phyloP scores from a whole-genome alignment of 1,140 invertebrate genomes.

The Notospermus geniculatus region DNA sequence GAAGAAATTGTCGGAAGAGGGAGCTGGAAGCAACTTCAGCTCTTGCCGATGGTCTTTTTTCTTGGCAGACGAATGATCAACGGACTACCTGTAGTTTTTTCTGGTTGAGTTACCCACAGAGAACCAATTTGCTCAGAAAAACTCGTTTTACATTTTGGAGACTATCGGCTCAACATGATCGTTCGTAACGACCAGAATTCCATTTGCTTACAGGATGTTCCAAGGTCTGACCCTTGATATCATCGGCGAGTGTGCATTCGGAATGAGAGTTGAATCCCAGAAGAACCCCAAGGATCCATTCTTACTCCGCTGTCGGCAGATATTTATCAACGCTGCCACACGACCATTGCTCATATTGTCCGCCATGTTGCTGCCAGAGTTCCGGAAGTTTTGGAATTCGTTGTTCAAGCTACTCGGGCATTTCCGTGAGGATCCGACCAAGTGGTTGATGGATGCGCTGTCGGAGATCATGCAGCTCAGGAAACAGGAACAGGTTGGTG shows the following conservation, averaged over 20 bases:
- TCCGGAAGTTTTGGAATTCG: conserved; percentile 7
- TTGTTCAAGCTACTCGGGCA: conserved; percentile 4
- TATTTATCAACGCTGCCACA: conserved; percentile 5
- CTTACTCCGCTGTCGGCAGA: conserved; percentile 8
- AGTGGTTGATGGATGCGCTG: conserved; percentile 3
- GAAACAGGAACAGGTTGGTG: not conserved
- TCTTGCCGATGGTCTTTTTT: too few species aligned
- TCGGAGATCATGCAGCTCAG: not conserved
- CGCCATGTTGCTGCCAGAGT: conserved; percentile 2
- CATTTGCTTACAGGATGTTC: not conserved
- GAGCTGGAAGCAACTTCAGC: too few species aligned
- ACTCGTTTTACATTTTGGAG: too few species aligned
- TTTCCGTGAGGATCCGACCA: conserved; percentile 7
- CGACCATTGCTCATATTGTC: conserved; percentile 5
- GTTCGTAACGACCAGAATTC: too few species aligned
- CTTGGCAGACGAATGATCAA: too few species aligned
- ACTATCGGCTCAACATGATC: too few species aligned
- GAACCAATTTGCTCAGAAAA: too few species aligned
- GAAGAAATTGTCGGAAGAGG: not conserved
- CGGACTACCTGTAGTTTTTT: too few species aligned
- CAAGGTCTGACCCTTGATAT: conserved; percentile 59
- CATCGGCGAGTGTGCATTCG: conserved; percentile 58
- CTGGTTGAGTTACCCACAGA: too few species aligned
- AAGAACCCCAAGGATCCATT: conserved; percentile 54
- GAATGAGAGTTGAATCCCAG: conserved; percentile 56